Base-by-base conservation (phyloP, 2,888 invertebrate genomes). In the Morpho deidamia region DNA sequence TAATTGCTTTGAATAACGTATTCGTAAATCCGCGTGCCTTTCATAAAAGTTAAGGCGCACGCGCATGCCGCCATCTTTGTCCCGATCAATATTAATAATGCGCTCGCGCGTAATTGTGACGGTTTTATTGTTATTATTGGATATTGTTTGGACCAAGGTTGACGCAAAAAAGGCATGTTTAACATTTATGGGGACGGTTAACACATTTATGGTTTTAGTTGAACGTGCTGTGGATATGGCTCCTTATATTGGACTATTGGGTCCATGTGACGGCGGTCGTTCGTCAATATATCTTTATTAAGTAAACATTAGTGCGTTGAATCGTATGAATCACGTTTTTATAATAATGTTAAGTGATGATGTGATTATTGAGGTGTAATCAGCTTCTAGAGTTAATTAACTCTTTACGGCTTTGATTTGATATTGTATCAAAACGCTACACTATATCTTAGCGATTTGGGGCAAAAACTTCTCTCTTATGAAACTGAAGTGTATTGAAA, bases 91-190 rank as follows among this genome's bases (percentile, higher is more conserved):
- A 72, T 71, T 70, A 70, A 71, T 71, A 71, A 68, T 67, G 67
- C 69, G 67, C 67, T 44, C 55, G 72, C 70, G 71, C 71, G 71
- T 74, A 72, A 72, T 72, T 70, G 69, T 67, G 64, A 63, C 63
- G 51, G 61, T 76, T 81, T 78, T 81, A 81, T 82, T 81, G 83
- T 83, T 83, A 81, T 84, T 86, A 87, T 86, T 81, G 85, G 78
- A 86, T 81, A 85, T 85, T 87, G 86, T 87, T 83, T 78, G 70
- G 58, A 58, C 66, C 77, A 82, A 82, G 83, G 86, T 72, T 78
- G 71, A 48, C 59, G 71, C 82, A 60, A 71, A 81, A 81, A 83
- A 75, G 84, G 86, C 69, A 63, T 68, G 77, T 72, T 76, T 70
- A 65, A 71, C 77, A 64, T 74, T 72, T 78, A 80, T 60, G 64